Evolutionary conservation across 2,797 vertebrate genomes (phyloP).

Genomic region (Masticophis lateralis): DNA sequence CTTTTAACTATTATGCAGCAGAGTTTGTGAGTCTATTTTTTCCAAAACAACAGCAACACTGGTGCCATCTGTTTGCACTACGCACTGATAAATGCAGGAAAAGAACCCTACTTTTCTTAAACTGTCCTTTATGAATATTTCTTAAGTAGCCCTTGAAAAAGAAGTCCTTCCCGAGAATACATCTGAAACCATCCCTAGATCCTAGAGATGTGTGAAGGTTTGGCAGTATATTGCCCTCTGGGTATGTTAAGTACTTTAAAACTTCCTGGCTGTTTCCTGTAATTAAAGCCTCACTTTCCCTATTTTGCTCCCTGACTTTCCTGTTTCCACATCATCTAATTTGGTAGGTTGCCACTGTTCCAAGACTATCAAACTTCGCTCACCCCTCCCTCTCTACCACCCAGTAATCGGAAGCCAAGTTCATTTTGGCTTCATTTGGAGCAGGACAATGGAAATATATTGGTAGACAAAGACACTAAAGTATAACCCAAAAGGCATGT

Average conservation of each 20-base stretch:
- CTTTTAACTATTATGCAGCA: neutral
- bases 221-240: slow-evolving; percentile 26
- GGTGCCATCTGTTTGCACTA: neutral
- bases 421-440: neutral
- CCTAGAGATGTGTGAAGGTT: slow-evolving; percentile 32
- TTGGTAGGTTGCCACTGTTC: slow-evolving; percentile 10
- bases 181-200: slow-evolving; percentile 15
- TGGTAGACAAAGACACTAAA: neutral
- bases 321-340: slow-evolving; percentile 10
- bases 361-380: neutral
- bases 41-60: neutral
- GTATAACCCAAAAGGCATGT: neutral
- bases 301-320: slow-evolving; percentile 18
- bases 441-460: slow-evolving; percentile 1
- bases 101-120: neutral
- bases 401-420: slow-evolving; percentile 5
- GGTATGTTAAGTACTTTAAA: slow-evolving; percentile 41
- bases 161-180: neutral
- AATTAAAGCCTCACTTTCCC: slow-evolving; percentile 35
- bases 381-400: neutral
- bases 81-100: neutral
- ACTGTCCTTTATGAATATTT: slow-evolving; percentile 1
- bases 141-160: neutral
- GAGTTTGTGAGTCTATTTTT: neutral
- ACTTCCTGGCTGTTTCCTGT: slow-evolving; percentile 36